Evolutionary conservation across 2,888 invertebrate species (phyloP), one percentile per base, ranked within the genome.

Genomic region (Noctuana brunneofusca): DNA sequence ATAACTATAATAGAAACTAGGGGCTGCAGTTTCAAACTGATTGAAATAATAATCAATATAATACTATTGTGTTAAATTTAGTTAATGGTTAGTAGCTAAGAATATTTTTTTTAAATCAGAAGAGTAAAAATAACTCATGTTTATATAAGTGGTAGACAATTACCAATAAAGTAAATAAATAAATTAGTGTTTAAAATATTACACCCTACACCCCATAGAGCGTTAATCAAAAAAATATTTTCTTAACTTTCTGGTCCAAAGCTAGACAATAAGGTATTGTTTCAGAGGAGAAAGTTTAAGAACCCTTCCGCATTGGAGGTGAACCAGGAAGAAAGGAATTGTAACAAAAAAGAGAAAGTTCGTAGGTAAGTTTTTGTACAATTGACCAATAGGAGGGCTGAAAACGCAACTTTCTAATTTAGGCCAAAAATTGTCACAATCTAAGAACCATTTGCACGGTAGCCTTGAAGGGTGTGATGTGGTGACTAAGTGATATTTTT

Each of bases 341-440:
- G 84, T 81, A 89, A 88, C 87, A 89, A 89, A 90, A 89, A 87
- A 81, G 87, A 90, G 90, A 90, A 90, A 90, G 90, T 89, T 71
- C 69, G 82, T 84, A 79, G 72, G 75, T 71, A 71, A 79, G 68
- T 65, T 72, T 76, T 83, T 81, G 76, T 75, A 64, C 69, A 76
- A 78, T 69, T 68, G 79, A 76, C 90, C 90, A 91, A 90, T 89
- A 71, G 73, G 70, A 74, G 75, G 58, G 72, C 75, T 68, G 66
- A 66, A 70, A 66, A 71, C 69, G 68, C 66, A 80, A 83, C 91
- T 91, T 91, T 91, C 91, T 90, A 90, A 90, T 86, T 88, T 83
- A 75, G 78, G 76, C 79, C 75, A 72, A 72, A 79, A 77, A 78
- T 78, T 79, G 76, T 73, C 67, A 66, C 71, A 75, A 71, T 69